A percentile compares a stretch with the other conserved stretches of the same genome.
phyloP scores from a whole-genome alignment of 2,888 invertebrate species.

The Drosophila recens region DNA sequence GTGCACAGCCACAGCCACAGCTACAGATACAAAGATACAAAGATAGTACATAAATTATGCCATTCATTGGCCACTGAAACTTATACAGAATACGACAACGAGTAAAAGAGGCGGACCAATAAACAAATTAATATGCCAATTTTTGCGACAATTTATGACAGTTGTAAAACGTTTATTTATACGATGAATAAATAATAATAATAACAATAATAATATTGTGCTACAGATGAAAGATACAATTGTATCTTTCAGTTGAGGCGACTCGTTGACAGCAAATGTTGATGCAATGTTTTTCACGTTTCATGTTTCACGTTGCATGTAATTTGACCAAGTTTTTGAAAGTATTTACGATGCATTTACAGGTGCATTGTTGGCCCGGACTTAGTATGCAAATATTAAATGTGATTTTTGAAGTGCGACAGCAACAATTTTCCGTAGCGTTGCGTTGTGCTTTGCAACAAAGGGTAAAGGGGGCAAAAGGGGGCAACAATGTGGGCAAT shows the following conservation, averaged over 20 bases:
- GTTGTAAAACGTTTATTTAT: slow-evolving; percentile 46
- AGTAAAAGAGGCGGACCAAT: slow-evolving; percentile 25
- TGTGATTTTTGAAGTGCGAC: slow-evolving; percentile 61
- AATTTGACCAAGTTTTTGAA: slow-evolving; percentile 53
- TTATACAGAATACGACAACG: slow-evolving; percentile 9
- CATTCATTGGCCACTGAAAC: slow-evolving; percentile 30
- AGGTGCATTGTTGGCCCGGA: slow-evolving; percentile 4
- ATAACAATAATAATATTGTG: background rate
- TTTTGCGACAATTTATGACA: slow-evolving; percentile 52
- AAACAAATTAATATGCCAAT: slow-evolving; percentile 59
- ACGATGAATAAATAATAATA: slow-evolving; percentile 26
- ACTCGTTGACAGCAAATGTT: slow-evolving; percentile 5
- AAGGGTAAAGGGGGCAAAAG: background rate
- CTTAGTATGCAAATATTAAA: slow-evolving; percentile 59
- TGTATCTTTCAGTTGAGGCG: slow-evolving; percentile 1
- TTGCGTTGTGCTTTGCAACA: background rate
- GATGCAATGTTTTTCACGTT: background rate
- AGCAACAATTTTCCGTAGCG: slow-evolving; percentile 14
- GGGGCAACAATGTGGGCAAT: slow-evolving; percentile 37
- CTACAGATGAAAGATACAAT: slow-evolving; percentile 7
- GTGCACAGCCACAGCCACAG: slow-evolving; percentile 8
- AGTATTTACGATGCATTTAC: slow-evolving; percentile 25
- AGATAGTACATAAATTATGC: slow-evolving; percentile 30
- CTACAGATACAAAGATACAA: slow-evolving; percentile 12
- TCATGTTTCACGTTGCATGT: slow-evolving; percentile 22